A percentile compares a stretch with the other conserved stretches of the same genome.
Evolutionary conservation across 35 echinoderm and acorn worm species (phyloP).

Genomic region (Holothuria glaberrima): DNA sequence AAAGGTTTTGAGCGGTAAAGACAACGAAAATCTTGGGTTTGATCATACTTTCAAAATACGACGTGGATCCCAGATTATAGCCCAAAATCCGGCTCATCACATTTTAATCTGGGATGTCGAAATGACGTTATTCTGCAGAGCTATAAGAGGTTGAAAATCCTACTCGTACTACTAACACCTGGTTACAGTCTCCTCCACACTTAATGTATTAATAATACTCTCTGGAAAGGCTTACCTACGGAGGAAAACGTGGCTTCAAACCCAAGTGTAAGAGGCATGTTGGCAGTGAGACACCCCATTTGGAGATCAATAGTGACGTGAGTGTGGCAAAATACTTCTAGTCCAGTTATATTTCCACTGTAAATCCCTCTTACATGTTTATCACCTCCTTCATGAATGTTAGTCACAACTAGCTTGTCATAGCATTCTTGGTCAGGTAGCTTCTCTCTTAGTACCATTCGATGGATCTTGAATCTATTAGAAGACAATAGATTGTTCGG

Average conservation of each 20-base stretch:
- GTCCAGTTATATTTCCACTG: constrained; percentile 54
- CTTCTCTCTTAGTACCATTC: not conserved
- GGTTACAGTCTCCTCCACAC: too few species aligned
- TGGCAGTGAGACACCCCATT: constrained; percentile 57
- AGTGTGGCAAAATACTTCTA: constrained; percentile 59
- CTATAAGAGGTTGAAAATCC: too few species aligned
- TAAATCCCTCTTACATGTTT: constrained; percentile 51
- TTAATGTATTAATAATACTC: too few species aligned
- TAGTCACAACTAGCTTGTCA: constrained; percentile 57
- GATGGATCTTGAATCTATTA: constrained; percentile 8
- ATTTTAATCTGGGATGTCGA: too few species aligned
- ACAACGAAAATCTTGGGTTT: too few species aligned
- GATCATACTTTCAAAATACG: too few species aligned
- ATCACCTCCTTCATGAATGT: constrained; percentile 17
- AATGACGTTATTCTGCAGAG: too few species aligned
- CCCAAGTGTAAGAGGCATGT: constrained; percentile 73
- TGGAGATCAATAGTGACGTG: constrained; percentile 45
- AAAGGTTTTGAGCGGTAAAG: too few species aligned
- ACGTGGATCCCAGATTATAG: too few species aligned
- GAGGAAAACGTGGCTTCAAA: constrained; percentile 64
- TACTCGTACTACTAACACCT: too few species aligned
- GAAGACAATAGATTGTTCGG: not conserved
- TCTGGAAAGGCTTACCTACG: constrained; percentile 74
- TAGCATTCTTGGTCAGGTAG: not conserved
- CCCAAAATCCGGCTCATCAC: too few species aligned